phyloP scores from a whole-genome alignment of 2,797 vertebrate species.

The Halcyon smyrnensis region DNA sequence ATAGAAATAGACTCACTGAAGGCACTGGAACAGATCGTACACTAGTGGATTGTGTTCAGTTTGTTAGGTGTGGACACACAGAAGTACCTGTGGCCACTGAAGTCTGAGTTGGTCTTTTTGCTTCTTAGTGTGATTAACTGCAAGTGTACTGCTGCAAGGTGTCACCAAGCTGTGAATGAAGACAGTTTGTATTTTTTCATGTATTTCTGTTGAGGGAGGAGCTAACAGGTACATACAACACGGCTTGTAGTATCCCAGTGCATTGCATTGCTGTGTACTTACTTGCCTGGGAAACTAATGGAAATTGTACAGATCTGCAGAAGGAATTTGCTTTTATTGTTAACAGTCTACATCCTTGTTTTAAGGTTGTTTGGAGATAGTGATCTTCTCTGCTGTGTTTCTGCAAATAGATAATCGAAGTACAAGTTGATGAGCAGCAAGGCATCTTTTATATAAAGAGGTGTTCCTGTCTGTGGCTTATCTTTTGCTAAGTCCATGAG shows the following conservation, averaged over 20 bases:
- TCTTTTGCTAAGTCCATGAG: not conserved
- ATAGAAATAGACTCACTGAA: not conserved
- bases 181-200: not conserved
- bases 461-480: not conserved
- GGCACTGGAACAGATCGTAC: not conserved
- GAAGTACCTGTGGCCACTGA: not conserved
- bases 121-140: not conserved
- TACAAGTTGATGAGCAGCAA: not conserved
- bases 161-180: not conserved
- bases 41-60: not conserved
- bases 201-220: not conserved
- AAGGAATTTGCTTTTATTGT: not conserved
- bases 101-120: not conserved
- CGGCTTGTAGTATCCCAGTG: not conserved
- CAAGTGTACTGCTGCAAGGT: not conserved
- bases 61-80: fast-evolving
- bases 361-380: not conserved
- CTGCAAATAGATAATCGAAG: not conserved
- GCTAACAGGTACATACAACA: fast-evolving
- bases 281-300: not conserved
- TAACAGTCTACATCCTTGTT: not conserved
- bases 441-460: not conserved
- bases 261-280: not conserved
- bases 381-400: not conserved
- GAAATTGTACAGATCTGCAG: not conserved